phyloP scores from a whole-genome alignment of 2,797 vertebrate genomes.

The Manis crassicaudata region DNA sequence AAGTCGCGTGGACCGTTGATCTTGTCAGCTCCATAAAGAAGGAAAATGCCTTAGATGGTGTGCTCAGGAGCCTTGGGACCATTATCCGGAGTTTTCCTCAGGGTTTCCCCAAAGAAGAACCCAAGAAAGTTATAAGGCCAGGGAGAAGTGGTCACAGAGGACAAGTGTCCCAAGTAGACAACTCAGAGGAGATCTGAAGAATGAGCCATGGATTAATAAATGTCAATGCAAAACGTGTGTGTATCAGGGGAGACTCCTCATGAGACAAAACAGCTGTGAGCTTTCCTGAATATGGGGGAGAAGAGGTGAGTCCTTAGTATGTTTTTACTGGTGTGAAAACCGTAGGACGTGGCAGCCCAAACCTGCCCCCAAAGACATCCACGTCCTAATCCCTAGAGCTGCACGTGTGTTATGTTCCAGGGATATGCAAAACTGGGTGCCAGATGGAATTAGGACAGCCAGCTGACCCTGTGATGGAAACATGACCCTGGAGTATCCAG shows the following conservation, averaged over 20 bases:
- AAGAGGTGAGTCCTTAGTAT: background rate
- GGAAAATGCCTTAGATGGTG: background rate
- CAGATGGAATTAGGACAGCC: background rate
- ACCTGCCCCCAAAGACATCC: too few relatives aligned
- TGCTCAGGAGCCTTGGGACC: background rate
- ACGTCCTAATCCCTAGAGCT: background rate
- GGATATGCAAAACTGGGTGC: too few relatives aligned
- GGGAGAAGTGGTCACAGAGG: background rate
- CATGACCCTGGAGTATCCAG: background rate
- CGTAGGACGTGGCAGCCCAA: background rate
- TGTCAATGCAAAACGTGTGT: too few relatives aligned
- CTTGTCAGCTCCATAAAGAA: background rate
- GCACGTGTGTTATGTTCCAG: rapidly evolving
- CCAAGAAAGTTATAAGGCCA: rapidly evolving
- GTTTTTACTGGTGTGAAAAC: background rate
- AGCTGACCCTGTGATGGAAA: background rate
- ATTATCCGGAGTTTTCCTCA: background rate
- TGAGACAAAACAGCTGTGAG: background rate
- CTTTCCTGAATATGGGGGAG: too few relatives aligned
- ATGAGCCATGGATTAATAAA: background rate
- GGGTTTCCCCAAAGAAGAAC: background rate
- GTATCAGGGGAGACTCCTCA: too few relatives aligned
- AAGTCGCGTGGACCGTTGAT: background rate
- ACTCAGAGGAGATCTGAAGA: background rate
- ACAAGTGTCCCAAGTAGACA: background rate